Conservation (phyloP, 2,888 invertebrate genomes). For the Xestia rhomboidea region DNA sequence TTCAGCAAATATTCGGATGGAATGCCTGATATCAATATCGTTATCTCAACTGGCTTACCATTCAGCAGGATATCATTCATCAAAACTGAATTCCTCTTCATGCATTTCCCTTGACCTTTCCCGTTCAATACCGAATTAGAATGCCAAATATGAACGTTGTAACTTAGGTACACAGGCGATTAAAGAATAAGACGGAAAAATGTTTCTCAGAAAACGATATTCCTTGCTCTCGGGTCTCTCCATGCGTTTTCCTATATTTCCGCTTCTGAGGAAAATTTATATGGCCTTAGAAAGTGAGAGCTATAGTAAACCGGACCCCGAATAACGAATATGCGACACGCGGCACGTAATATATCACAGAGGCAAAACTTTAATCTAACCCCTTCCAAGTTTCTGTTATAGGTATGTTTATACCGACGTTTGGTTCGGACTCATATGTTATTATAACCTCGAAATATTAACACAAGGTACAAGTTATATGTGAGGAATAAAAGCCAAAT, state of each 20-base stretch:
- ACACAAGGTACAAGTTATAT: constrained; percentile 38
- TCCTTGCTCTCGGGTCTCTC: constrained; percentile 67
- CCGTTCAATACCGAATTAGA: constrained; percentile 35
- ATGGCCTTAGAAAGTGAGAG: constrained; percentile 78
- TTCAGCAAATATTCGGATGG: constrained; percentile 54
- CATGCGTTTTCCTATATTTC: constrained; percentile 79
- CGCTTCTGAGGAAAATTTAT: constrained; percentile 79
- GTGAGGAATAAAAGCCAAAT: constrained; percentile 51
- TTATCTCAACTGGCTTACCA: constrained; percentile 47
- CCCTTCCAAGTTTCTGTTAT: constrained; percentile 66
- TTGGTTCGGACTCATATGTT: constrained; percentile 54
- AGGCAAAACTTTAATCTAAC: constrained; percentile 78
- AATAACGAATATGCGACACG: constrained; percentile 78
- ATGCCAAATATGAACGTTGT: constrained; percentile 46
- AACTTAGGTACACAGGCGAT: constrained; percentile 44
- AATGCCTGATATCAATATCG: constrained; percentile 54
- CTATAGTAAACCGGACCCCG: constrained; percentile 77
- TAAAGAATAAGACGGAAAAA: constrained; percentile 57
- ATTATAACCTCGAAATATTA: constrained; percentile 60
- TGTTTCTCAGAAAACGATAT: constrained; percentile 68
- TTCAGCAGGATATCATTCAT: constrained; percentile 50
- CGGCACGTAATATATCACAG: constrained; percentile 81
- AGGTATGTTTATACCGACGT: constrained; percentile 66
- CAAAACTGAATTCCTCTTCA: constrained; percentile 39
- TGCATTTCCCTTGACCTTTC: constrained; percentile 48